Percentiles rank a stretch among this genome's conserved stretches.
These are phyloP conservation scores for Furnarius figulus DNA, from an alignment of 2,113 vertebrate species.

Conservation along the genomic window DNA sequence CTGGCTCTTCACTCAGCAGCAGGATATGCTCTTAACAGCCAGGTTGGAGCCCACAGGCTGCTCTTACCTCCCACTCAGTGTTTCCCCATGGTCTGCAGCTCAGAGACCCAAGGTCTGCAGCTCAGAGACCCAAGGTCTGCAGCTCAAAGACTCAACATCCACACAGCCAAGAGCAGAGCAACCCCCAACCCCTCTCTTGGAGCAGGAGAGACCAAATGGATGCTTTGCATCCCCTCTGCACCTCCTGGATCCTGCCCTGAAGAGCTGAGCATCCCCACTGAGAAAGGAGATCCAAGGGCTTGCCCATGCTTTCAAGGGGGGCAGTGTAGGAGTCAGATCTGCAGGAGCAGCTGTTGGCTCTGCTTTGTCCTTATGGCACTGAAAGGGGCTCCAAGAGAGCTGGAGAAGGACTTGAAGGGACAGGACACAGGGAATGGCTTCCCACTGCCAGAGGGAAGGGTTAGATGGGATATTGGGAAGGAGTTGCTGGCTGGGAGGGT, in stretches of 20 bases:
- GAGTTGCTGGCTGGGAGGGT: accelerated
- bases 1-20: accelerated
- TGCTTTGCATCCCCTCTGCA: neutral
- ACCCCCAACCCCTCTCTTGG: neutral
- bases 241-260: neutral
- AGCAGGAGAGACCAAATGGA: neutral
- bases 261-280: neutral
- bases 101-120: too few species aligned
- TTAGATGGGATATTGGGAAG: neutral
- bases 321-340: neutral
- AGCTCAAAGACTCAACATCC: neutral
- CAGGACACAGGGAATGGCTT: neutral
- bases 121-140: neutral
- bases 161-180: too few species aligned
- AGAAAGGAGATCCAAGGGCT: neutral
- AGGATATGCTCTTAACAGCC: neutral
- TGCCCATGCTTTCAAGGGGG: neutral
- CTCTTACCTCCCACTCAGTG: neutral
- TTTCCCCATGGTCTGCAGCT: neutral
- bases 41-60: neutral
- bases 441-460: neutral
- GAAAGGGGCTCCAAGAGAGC: neutral
- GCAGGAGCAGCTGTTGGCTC: neutral
- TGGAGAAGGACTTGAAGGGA: neutral
- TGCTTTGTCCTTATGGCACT: neutral